phyloP scores from a whole-genome alignment of 2,888 invertebrate genomes.

The Acanthococcus lagerstroemiae region DNA sequence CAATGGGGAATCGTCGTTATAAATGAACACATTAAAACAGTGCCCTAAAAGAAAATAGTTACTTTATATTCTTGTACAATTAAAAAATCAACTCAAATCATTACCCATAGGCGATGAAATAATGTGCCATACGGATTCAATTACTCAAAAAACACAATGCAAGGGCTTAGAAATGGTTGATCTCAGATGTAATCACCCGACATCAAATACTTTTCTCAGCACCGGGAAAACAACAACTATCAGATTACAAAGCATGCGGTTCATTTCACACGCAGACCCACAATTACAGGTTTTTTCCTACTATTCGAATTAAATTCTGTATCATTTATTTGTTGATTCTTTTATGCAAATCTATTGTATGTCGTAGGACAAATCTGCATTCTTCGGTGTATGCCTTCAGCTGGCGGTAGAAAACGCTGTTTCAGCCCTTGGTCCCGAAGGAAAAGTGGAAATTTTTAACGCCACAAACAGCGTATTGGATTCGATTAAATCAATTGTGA shows the following conservation, averaged over 20 bases:
- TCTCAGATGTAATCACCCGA: not conserved
- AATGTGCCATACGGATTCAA: slow-evolving; percentile 7
- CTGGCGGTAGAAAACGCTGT: slow-evolving; percentile 6
- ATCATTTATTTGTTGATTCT: not conserved
- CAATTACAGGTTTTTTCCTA: slow-evolving; percentile 4
- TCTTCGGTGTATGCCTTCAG: slow-evolving; percentile 9
- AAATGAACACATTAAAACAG: too few species aligned
- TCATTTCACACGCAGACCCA: slow-evolving; percentile 10
- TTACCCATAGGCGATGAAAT: slow-evolving; percentile 16
- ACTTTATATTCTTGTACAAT: not conserved
- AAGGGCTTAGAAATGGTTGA: slow-evolving; percentile 24
- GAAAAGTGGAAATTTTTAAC: slow-evolving; percentile 3
- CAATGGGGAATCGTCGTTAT: too few species aligned
- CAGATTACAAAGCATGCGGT: slow-evolving; percentile 3
- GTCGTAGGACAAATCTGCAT: slow-evolving; percentile 1
- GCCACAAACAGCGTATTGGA: not conserved
- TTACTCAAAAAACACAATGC: slow-evolving; percentile 10
- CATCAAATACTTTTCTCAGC: not conserved
- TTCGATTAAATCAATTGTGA: slow-evolving; percentile 2
- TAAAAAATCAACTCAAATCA: not conserved
- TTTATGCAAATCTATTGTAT: too few species aligned
- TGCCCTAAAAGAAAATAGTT: not conserved
- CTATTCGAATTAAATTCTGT: not conserved
- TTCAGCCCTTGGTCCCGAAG: not conserved
- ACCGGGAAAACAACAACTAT: not conserved